phyloP scores from a whole-genome alignment of 2,888 invertebrate species.

The Archips xylosteana region DNA sequence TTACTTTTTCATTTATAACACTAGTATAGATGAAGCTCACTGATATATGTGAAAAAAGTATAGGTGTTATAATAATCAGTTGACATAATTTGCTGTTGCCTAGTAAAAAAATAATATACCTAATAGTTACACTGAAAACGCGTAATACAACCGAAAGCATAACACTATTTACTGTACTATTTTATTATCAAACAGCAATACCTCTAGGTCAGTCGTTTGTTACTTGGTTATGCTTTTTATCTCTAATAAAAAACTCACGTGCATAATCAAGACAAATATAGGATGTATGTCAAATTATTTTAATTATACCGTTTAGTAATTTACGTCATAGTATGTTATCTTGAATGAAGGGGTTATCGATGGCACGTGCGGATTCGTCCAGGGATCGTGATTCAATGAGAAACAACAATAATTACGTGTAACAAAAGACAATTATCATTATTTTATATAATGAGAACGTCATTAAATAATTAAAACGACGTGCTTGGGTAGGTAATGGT shows the following conservation, averaged over 20 bases:
- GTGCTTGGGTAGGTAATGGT: too few relatives aligned
- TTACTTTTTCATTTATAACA: too few relatives aligned
- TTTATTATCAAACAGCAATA: too few relatives aligned
- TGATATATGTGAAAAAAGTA: too few relatives aligned
- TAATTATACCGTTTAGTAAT: constrained; percentile 7
- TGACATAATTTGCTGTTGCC: too few relatives aligned
- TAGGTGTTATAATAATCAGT: too few relatives aligned
- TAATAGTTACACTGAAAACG: too few relatives aligned
- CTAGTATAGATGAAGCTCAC: too few relatives aligned
- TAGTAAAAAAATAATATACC: too few relatives aligned
- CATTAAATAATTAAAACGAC: too few relatives aligned
- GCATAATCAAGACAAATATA: background rate
- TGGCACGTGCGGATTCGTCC: constrained; percentile 2
- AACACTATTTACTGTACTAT: background rate
- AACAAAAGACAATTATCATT: background rate
- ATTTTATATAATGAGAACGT: background rate
- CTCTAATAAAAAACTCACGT: background rate
- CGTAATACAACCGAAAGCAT: too few relatives aligned
- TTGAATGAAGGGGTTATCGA: constrained; percentile 25
- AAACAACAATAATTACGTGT: background rate
- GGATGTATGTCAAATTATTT: background rate
- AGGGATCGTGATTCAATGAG: background rate
- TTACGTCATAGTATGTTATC: constrained; percentile 19
- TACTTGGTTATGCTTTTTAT: background rate
- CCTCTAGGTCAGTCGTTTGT: background rate